Percentiles rank a stretch among this genome's conserved stretches.
These are phyloP conservation scores for Cotesia vestalis DNA, from an alignment of 1,140 invertebrate genomes.

Conservation along the genomic window DNA sequence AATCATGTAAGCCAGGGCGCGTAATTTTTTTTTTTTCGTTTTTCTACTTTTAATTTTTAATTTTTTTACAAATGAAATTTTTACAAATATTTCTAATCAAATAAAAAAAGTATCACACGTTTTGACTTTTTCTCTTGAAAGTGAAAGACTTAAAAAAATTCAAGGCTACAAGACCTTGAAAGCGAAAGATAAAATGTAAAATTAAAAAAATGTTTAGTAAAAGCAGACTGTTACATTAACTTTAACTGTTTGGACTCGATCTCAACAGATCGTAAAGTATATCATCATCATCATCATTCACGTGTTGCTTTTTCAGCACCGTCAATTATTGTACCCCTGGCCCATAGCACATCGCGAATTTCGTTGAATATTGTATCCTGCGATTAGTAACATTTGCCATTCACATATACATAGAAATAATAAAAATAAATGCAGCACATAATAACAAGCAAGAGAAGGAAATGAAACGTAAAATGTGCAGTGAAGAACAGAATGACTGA, in stretches of 20 bases:
- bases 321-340: slow-evolving; percentile 4
- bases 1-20: too few relatives aligned
- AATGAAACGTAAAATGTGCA: neutral
- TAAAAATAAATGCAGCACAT: neutral
- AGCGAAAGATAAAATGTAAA: neutral
- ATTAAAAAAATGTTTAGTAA: slow-evolving; percentile 16
- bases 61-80: too few relatives aligned
- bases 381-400: too few relatives aligned
- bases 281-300: slow-evolving; percentile 24
- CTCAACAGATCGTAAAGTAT: slow-evolving; percentile 24
- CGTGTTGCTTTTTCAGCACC: slow-evolving; percentile 29
- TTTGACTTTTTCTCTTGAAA: too few relatives aligned
- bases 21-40: too few relatives aligned
- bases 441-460: neutral
- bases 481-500: too few relatives aligned
- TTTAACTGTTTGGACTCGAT: neutral
- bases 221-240: neutral
- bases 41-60: too few relatives aligned
- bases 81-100: too few relatives aligned
- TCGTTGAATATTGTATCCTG: too few relatives aligned
- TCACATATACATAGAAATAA: neutral
- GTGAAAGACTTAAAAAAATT: too few relatives aligned
- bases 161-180: too few relatives aligned
- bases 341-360: neutral
- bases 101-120: too few relatives aligned